Base-by-base conservation (phyloP, 1,140 invertebrate genomes). In the Neodiprion lecontei region DNA sequence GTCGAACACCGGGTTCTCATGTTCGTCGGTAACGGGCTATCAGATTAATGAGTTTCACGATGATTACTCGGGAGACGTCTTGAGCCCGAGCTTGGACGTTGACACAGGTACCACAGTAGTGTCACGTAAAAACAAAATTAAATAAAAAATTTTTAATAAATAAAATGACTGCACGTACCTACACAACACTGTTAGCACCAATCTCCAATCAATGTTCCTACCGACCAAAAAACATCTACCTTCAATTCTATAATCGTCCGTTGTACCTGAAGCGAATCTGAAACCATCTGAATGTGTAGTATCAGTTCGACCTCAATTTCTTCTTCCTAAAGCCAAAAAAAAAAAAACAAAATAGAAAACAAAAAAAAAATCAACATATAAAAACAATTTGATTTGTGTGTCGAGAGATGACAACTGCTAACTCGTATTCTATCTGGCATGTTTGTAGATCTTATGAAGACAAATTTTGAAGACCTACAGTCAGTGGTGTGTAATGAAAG, bases 381-480 rank as follows among this genome's bases (percentile, higher is more conserved):
- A 61, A 17, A 61, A 17, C 53, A 61, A 14, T 61, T 17, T 61
- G 53, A 61, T 61, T 61, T 61, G 53, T 61, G 11, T 61, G 11
- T 61, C 53, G 53, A 61, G 53, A 61, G 53, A 61, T 61, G 53
- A 61, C 53, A 14, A 61, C 53, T 17, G 53, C 53, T 61, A 61
- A 61, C 53, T 61, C 53, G 53, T 61, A 70, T 74, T 68, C 12
- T 74, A 48, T 72, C 66, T 74, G 70, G 40, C 69, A 67, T 69
- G 77, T 74, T 83, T 83, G 2, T 76, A 88, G 87, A 87, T 72
- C 70, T 87, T 70, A 78, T 87, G 79, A 85, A 83, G 74, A 83
- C 86, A 40, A 40, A 40, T 76, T 80, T 88, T 48, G 80, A 84
- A 48, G 78, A 80, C 50, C 69, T 85, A 8, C 75, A 79, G 70